Conservation (phyloP, 2,888 invertebrate genomes). For the Altica lythri region DNA sequence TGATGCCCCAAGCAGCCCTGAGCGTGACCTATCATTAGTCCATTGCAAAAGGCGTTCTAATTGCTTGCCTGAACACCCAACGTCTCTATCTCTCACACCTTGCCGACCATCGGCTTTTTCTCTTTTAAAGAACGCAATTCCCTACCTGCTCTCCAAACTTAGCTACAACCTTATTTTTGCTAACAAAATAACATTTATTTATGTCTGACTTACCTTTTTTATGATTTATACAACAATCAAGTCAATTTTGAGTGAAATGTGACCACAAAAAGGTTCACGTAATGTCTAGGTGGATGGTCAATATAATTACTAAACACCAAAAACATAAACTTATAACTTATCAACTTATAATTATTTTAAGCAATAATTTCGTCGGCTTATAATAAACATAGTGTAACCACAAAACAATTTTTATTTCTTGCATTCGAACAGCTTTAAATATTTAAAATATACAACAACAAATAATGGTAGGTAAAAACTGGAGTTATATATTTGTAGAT, state of each 20-base stretch:
- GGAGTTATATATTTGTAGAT: too few species aligned
- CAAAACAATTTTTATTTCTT: too few species aligned
- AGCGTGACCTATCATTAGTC: constrained; percentile 58
- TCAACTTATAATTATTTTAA: too few species aligned
- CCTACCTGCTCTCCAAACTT: constrained; percentile 34
- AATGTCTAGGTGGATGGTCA: too few species aligned
- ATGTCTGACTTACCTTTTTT: constrained; percentile 2
- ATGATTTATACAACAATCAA: constrained; percentile 11
- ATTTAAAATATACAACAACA: too few species aligned
- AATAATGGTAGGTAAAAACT: too few species aligned
- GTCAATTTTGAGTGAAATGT: too few species aligned
- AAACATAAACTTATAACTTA: too few species aligned
- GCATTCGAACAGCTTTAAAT: too few species aligned
- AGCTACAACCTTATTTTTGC: constrained; percentile 15
- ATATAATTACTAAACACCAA: too few species aligned
- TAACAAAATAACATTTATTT: constrained; percentile 23
- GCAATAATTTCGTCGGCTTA: too few species aligned
- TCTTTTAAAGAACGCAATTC: constrained; percentile 31
- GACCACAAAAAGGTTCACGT: background rate
- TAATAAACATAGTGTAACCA: too few species aligned
- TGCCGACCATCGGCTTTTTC: constrained; percentile 39
- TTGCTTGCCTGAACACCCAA: constrained; percentile 56
- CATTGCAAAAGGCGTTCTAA: constrained; percentile 60
- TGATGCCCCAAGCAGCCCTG: constrained; percentile 52
- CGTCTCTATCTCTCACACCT: constrained; percentile 55